These are phyloP conservation scores for Nibea albiflora DNA, from an alignment of 2,113 vertebrate species.

Conservation along the genomic window DNA sequence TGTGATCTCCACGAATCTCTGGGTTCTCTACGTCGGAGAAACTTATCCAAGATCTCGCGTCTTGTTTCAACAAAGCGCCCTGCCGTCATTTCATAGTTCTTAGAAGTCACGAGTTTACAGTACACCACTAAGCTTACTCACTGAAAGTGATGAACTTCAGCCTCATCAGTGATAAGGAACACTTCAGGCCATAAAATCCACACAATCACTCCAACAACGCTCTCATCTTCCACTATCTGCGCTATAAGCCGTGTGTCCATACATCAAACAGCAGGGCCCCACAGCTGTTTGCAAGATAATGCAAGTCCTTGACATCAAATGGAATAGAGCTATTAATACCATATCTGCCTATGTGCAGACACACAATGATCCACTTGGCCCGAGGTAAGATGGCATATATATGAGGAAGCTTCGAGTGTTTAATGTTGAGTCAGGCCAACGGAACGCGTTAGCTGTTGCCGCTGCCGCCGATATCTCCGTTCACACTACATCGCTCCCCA, in stretches of 20 bases:
- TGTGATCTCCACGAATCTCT: background rate
- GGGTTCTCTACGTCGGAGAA: background rate
- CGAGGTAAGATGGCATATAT: slow-evolving; percentile 47
- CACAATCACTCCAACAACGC: slow-evolving; percentile 56
- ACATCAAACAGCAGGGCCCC: slow-evolving; percentile 64
- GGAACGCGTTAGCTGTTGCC: slow-evolving; percentile 26
- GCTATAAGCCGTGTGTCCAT: slow-evolving; percentile 56
- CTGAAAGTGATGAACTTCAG: slow-evolving; percentile 48
- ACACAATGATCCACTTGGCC: slow-evolving; percentile 65
- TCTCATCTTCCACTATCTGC: slow-evolving; percentile 63
- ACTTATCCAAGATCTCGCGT: background rate
- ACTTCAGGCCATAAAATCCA: slow-evolving; percentile 46
- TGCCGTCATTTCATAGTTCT: slow-evolving; percentile 28
- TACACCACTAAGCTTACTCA: slow-evolving; percentile 6
- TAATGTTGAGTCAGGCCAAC: slow-evolving; percentile 40
- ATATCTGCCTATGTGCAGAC: slow-evolving; percentile 63
- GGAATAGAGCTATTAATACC: slow-evolving; percentile 73
- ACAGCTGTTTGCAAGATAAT: slow-evolving; percentile 71
- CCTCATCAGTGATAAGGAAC: slow-evolving; percentile 47
- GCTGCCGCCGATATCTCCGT: slow-evolving; percentile 24
- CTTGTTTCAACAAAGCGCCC: slow-evolving; percentile 1
- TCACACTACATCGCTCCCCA: background rate
- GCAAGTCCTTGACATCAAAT: slow-evolving; percentile 72
- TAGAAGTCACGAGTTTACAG: slow-evolving; percentile 31
- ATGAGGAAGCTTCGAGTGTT: slow-evolving; percentile 49